Conservation (phyloP, 2,113 vertebrate species). For the Planiliza haematocheilus region DNA sequence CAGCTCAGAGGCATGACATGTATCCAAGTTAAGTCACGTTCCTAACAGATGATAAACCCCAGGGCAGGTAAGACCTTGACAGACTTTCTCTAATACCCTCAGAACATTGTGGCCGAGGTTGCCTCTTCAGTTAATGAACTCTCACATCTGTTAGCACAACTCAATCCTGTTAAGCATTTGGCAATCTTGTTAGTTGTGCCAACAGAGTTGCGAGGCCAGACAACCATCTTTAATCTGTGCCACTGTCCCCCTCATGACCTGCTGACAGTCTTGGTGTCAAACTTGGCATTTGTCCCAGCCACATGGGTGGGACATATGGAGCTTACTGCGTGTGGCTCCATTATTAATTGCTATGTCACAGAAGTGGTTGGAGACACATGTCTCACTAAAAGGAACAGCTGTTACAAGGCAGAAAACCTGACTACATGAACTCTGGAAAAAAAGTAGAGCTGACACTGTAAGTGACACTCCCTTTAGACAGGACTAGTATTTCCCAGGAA, state of each 20-base stretch:
- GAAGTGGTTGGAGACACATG: background rate
- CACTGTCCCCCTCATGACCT: background rate
- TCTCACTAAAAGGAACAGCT: background rate
- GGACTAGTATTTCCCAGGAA: no score
- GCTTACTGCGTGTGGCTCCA: slow-evolving; percentile 10
- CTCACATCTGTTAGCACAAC: slow-evolving; percentile 64
- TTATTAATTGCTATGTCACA: slow-evolving; percentile 3
- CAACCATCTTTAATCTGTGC: slow-evolving; percentile 12
- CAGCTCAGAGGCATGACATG: background rate
- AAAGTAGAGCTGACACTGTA: no score
- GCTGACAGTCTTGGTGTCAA: slow-evolving; percentile 11
- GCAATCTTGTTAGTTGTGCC: slow-evolving; percentile 61
- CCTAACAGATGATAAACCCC: slow-evolving; percentile 14
- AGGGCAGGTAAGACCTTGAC: slow-evolving; percentile 23
- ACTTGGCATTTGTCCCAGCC: slow-evolving; percentile 6
- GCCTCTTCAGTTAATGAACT: slow-evolving; percentile 64
- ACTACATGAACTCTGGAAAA: no score
- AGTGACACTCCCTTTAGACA: no score
- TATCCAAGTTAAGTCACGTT: slow-evolving; percentile 36
- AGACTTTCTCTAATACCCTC: slow-evolving; percentile 71
- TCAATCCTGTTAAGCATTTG: slow-evolving; percentile 61
- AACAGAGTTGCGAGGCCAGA: slow-evolving; percentile 14
- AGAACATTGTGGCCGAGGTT: slow-evolving; percentile 49
- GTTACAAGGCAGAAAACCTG: background rate
- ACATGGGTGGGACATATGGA: slow-evolving; percentile 45